phyloP scores from a whole-genome alignment of 2,797 vertebrate species.

The Xenentodon cancila region DNA sequence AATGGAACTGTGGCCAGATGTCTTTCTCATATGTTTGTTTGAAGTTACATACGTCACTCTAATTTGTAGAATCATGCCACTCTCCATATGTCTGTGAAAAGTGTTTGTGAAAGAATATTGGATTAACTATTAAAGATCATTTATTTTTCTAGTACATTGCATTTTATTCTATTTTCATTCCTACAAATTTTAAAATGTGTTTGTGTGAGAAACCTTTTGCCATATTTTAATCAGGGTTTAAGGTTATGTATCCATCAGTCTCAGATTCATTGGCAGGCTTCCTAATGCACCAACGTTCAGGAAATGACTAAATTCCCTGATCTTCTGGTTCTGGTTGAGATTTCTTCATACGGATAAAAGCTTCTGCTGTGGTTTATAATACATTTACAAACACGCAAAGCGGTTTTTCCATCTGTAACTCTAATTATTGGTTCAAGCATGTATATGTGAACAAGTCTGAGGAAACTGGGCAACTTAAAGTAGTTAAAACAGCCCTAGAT shows the following conservation, averaged over 20 bases:
- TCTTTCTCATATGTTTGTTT: slow-evolving; percentile 36
- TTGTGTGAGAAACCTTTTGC: neutral
- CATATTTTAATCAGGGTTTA: slow-evolving; percentile 1
- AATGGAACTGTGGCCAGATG: slow-evolving; percentile 20
- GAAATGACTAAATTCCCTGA: neutral
- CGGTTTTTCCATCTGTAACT: neutral
- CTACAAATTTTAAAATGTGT: slow-evolving; percentile 3
- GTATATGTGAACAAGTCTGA: too few relatives aligned
- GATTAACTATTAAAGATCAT: slow-evolving; percentile 82
- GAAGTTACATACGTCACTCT: slow-evolving; percentile 12
- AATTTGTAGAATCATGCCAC: slow-evolving; percentile 31
- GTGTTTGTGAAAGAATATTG: slow-evolving; percentile 75
- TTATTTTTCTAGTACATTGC: slow-evolving; percentile 80
- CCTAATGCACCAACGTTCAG: neutral
- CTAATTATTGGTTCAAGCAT: too few relatives aligned
- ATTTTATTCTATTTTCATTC: slow-evolving; percentile 26
- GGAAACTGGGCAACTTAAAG: too few relatives aligned
- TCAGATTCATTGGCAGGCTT: slow-evolving; percentile 1
- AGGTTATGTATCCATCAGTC: neutral
- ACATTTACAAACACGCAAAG: slow-evolving; percentile 7
- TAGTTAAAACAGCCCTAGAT: too few relatives aligned
- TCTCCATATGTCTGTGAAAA: slow-evolving; percentile 65
- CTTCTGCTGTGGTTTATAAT: slow-evolving; percentile 6
- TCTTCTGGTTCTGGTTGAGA: neutral
- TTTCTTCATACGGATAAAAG: slow-evolving; percentile 5